These are phyloP conservation scores for Prolemur simus DNA, from an alignment of 2,113 vertebrate genomes.

Conservation along the genomic window DNA sequence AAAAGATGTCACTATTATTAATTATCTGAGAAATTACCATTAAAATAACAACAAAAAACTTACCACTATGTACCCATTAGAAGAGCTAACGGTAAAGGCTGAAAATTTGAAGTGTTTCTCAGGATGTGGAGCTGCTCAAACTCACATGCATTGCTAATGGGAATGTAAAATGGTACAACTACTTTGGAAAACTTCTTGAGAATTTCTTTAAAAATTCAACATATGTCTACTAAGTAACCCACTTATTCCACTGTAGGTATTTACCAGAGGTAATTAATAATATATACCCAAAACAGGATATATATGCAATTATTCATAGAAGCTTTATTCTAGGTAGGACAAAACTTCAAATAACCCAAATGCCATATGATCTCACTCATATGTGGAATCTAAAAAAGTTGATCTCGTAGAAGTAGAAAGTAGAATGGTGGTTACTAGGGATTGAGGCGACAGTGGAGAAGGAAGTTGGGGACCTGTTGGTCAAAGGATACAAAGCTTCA, in stretches of 20 bases:
- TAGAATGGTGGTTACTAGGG: neutral
- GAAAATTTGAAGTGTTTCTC: neutral
- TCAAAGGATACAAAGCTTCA: neutral
- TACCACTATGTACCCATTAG: neutral
- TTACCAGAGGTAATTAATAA: neutral
- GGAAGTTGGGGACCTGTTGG: neutral
- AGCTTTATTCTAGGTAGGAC: neutral
- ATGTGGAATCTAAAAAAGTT: neutral
- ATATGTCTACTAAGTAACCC: neutral
- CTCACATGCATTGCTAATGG: neutral
- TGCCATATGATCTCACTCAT: neutral
- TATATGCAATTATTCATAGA: neutral
- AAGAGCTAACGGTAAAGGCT: neutral
- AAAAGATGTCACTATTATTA: neutral
- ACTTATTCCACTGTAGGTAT: neutral
- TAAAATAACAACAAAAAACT: neutral
- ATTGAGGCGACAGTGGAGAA: neutral
- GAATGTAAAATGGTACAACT: neutral
- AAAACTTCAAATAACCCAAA: neutral
- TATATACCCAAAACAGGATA: neutral
- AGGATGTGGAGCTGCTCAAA: neutral
- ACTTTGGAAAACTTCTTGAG: neutral
- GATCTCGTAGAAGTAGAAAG: neutral
- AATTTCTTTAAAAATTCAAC: neutral
- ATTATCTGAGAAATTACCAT: neutral